Conservation (phyloP, 2,888 invertebrate species). For the Meteorus colon region DNA sequence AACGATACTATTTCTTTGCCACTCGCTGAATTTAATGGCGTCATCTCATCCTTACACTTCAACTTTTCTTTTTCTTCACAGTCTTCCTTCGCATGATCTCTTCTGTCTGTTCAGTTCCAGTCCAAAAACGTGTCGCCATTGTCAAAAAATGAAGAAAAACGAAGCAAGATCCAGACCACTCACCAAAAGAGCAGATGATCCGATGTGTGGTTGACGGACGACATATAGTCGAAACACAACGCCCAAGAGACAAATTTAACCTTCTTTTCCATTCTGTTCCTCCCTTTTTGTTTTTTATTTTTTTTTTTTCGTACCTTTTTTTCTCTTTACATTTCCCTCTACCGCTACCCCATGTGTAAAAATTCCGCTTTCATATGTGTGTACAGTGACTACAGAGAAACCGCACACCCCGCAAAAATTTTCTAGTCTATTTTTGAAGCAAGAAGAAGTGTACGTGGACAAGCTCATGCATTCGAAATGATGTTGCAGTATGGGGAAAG, state of each 20-base stretch:
- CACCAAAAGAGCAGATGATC: not conserved
- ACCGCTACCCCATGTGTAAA: not conserved
- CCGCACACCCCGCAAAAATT: not conserved
- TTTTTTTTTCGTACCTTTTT: not conserved
- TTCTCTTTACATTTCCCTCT: not conserved
- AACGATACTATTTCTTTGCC: constrained; percentile 6
- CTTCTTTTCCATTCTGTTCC: not conserved
- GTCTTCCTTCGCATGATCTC: not conserved
- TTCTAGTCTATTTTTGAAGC: constrained; percentile 15
- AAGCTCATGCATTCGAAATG: constrained; percentile 35
- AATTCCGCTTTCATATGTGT: not conserved
- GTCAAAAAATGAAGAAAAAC: not conserved
- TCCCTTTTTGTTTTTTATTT: not conserved
- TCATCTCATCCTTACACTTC: constrained; percentile 17
- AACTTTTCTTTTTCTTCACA: not conserved
- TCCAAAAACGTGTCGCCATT: not conserved
- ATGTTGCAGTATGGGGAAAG: not conserved
- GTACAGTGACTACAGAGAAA: not conserved
- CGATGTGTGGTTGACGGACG: constrained; percentile 6
- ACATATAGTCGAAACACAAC: constrained; percentile 44
- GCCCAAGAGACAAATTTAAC: constrained; percentile 52
- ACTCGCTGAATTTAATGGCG: constrained; percentile 46
- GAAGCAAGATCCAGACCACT: not conserved
- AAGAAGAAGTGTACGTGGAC: constrained; percentile 12
- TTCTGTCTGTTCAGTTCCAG: not conserved